Evolutionary conservation across 2,888 invertebrate genomes (phyloP).

Genomic region (Brachyptera risi): DNA sequence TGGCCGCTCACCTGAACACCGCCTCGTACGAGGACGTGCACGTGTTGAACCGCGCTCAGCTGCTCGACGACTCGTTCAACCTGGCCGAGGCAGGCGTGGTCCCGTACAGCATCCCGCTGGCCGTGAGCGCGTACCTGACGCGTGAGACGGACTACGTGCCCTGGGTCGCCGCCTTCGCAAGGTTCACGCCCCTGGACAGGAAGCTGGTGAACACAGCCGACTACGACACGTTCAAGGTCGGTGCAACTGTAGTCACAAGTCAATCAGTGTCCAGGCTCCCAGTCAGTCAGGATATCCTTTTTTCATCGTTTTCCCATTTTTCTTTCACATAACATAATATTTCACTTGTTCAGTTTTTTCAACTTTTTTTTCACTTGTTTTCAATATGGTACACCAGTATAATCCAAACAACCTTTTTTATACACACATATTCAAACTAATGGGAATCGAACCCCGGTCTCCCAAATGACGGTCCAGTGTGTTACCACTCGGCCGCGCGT

Average conservation of each 20-base stretch:
- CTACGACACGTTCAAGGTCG: conserved; percentile 23
- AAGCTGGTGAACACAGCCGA: conserved; percentile 17
- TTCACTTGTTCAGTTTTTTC: too few species aligned
- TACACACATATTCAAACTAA: too few species aligned
- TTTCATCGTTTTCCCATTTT: too few species aligned
- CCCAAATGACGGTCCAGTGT: too few species aligned
- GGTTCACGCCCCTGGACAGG: conserved; percentile 41
- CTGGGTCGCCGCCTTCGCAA: conserved; percentile 57
- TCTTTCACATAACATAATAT: too few species aligned
- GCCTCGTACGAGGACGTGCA: conserved; percentile 48
- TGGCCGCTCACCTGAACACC: conserved; percentile 46
- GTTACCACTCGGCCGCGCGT: too few species aligned
- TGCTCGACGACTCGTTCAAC: conserved; percentile 69
- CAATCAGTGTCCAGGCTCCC: too few species aligned
- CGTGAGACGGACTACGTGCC: conserved; percentile 62
- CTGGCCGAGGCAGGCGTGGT: conserved; percentile 56
- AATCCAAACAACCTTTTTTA: too few species aligned
- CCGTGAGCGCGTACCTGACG: conserved; percentile 58
- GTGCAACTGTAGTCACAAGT: too few species aligned
- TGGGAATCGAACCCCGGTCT: not conserved
- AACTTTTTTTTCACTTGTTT: too few species aligned
- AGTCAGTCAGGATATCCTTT: too few species aligned
- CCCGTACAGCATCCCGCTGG: conserved; percentile 57
- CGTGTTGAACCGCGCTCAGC: conserved; percentile 60
- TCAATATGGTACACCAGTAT: too few species aligned